Evolutionary conservation across 2,113 vertebrate genomes (phyloP).

Genomic region (Nothobranchius furzeri): DNA sequence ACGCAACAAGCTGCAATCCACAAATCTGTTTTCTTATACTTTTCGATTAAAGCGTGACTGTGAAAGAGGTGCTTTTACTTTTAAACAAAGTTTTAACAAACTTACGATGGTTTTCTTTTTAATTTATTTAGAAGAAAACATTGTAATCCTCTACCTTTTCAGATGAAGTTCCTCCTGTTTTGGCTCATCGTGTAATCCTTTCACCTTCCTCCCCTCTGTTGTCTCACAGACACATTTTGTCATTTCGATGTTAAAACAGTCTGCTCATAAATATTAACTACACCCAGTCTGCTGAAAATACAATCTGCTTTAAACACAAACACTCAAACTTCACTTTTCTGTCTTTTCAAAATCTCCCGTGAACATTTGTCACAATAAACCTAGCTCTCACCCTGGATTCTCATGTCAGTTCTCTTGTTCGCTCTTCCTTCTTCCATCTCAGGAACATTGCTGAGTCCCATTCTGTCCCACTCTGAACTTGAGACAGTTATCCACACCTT

Average conservation of each 20-base stretch:
- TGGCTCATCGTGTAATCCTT: conserved; percentile 38
- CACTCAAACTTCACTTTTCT: conserved; percentile 33
- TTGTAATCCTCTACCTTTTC: conserved; percentile 10
- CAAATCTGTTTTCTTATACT: background rate
- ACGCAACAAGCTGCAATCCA: background rate
- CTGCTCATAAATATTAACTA: conserved; percentile 60
- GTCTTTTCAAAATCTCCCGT: background rate
- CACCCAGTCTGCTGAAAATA: conserved; percentile 41
- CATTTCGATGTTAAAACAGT: conserved; percentile 40
- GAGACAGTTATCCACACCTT: too few species aligned
- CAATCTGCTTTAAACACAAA: conserved; percentile 22
- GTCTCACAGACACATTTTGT: conserved; percentile 37
- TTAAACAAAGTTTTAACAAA: background rate
- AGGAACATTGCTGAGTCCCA: too few species aligned
- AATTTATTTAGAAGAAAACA: conserved; percentile 4
- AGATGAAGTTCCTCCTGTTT: conserved; percentile 15
- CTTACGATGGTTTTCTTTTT: conserved; percentile 1
- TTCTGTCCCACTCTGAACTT: too few species aligned
- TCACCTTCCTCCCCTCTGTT: conserved; percentile 38
- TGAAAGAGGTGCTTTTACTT: background rate
- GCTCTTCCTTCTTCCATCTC: too few species aligned
- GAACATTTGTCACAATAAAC: background rate
- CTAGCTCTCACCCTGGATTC: too few species aligned
- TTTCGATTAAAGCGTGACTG: background rate
- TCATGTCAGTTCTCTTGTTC: too few species aligned